phyloP scores from a whole-genome alignment of 2,797 vertebrate genomes.

The Enteromius anoplus region DNA sequence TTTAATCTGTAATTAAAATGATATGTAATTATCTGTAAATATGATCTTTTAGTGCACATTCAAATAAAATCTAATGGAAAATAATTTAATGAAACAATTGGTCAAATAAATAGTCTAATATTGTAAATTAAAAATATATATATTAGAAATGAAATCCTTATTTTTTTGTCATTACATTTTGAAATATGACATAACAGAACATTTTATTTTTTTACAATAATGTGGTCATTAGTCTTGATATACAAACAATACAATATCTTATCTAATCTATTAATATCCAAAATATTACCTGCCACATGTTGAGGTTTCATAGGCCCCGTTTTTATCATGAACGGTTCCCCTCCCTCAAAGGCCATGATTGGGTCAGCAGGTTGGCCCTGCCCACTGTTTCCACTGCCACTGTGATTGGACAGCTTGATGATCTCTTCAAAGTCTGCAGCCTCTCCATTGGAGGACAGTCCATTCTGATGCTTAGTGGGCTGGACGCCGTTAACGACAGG shows the following conservation, averaged over 20 bases:
- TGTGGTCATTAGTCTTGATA: neutral
- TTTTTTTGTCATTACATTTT: neutral
- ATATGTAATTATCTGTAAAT: neutral
- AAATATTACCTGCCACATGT: slow-evolving; percentile 87
- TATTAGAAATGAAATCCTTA: neutral
- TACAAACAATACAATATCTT: neutral
- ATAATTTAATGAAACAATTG: neutral
- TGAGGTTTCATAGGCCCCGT: slow-evolving; percentile 87
- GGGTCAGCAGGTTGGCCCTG: slow-evolving; percentile 70
- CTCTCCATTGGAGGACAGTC: slow-evolving; percentile 81
- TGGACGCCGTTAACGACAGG: slow-evolving; percentile 85
- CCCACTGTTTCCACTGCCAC: slow-evolving; percentile 65
- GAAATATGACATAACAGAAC: neutral
- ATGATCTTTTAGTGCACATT: neutral
- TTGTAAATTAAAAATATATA: neutral
- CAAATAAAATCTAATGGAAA: neutral
- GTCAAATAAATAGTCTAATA: neutral
- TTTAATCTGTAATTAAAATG: too few species aligned
- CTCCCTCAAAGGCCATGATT: slow-evolving; percentile 86
- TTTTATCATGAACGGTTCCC: slow-evolving; percentile 90
- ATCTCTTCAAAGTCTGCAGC: slow-evolving; percentile 72
- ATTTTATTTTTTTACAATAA: neutral
- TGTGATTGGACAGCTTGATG: slow-evolving; percentile 74
- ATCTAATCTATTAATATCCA: neutral
- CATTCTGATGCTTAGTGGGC: slow-evolving; percentile 84